These are phyloP conservation scores for Asobara japonica DNA, from an alignment of 1,140 invertebrate genomes.

Conservation along the genomic window DNA sequence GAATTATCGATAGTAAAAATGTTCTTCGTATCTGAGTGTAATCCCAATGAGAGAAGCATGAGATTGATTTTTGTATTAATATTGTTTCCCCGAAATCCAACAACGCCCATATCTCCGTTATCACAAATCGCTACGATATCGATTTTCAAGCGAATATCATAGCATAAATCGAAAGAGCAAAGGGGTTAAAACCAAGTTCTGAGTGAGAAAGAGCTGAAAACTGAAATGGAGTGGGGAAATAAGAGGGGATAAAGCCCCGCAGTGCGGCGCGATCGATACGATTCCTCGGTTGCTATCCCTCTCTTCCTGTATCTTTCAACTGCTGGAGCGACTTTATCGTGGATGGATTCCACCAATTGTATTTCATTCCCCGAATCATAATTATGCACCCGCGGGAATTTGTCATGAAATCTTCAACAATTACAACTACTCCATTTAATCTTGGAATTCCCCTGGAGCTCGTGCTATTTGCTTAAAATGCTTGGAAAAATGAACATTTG, in stretches of 20 bases:
- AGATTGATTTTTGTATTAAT: too few relatives aligned
- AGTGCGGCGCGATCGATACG: constrained; percentile 67
- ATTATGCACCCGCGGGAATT: neutral
- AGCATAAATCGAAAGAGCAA: constrained; percentile 22
- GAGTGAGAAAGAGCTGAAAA: neutral
- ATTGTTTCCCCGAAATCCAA: too few relatives aligned
- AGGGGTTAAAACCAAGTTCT: neutral
- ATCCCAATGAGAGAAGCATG: too few relatives aligned
- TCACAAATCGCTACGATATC: neutral
- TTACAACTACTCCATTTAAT: too few relatives aligned
- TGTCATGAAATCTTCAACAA: neutral
- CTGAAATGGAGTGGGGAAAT: neutral
- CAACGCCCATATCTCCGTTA: too few relatives aligned
- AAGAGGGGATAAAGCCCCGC: constrained; percentile 63
- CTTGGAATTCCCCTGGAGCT: too few relatives aligned
- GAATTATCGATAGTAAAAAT: too few relatives aligned
- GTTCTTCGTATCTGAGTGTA: too few relatives aligned
- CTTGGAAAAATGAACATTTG: too few relatives aligned
- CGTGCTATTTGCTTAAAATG: too few relatives aligned
- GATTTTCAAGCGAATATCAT: constrained; percentile 13
- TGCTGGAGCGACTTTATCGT: neutral
- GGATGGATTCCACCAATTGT: neutral
- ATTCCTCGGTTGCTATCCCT: constrained; percentile 42
- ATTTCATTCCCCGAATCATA: neutral
- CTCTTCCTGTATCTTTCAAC: neutral